Evolutionary conservation across 2,797 vertebrate species (phyloP), one percentile per base, ranked within the genome.

Genomic region (Notoglanidium macrostoma): DNA sequence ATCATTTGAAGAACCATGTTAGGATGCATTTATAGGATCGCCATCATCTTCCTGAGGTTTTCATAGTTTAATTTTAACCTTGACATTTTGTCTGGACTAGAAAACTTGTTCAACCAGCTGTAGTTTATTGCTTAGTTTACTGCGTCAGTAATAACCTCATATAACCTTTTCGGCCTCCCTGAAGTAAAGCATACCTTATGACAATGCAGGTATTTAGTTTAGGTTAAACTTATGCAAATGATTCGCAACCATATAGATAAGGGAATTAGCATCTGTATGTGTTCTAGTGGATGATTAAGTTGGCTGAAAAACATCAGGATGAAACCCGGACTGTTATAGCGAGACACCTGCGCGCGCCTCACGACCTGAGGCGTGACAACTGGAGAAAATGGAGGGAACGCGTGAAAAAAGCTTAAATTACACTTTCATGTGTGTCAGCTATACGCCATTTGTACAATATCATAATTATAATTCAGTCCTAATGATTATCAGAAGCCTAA

Each of bases 311-410:
- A 44, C 32, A 40, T 19, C 7, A 32, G 32, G 4, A 35, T 78
- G 10, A 35, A 78, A 80, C 32, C 32, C 2, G 21, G 55, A 26
- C 5, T n/a, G 32, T 32, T 55, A 32, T 0, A 32, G 54, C n/a
- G 2, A 35, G n/a, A 80, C 77, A 79, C 77, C 77, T 79, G 77
- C 54, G 55, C 32, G 54, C 54, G 76, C 77, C 26, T 11, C 54
- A 12, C 54, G 55, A 57, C 19, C 77, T 14, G 29, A 59, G 32
- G 55, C 55, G 55, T 57, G 77, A 59, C 40, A 51, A 40, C 14
- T 40, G 4, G 19, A 80, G 78, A 80, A 81, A 81, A 81, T 63
- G 57, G 57, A 61, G 78, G 78, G 35, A 40, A 35, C 77, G 5
- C 32, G 32, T 61, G 55, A 40, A 19, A 26, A 19, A 6, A 2